Evolutionary conservation across 2,113 vertebrate species (phyloP).

Genomic region (Heterochromis multidens): DNA sequence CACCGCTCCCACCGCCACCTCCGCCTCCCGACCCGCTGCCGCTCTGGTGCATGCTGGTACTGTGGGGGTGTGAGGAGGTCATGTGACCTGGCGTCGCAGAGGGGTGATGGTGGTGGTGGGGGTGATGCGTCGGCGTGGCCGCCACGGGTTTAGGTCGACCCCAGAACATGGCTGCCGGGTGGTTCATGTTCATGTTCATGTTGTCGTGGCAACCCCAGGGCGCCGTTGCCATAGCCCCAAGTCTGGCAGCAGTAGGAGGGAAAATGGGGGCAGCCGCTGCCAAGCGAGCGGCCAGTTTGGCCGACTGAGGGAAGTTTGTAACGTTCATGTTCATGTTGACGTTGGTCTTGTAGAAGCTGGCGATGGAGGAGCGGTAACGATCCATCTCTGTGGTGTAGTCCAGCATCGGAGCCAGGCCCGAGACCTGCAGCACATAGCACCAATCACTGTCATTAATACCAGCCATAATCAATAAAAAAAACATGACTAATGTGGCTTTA

Average conservation of each 20-base stretch:
- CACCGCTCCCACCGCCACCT: conserved; percentile 12
- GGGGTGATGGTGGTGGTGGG: conserved; percentile 50
- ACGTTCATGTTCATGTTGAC: conserved; percentile 83
- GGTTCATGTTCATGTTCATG: conserved; percentile 67
- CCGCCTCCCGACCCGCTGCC: conserved; percentile 28
- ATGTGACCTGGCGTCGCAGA: conserved; percentile 50
- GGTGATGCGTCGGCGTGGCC: conserved; percentile 27
- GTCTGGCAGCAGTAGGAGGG: conserved; percentile 81
- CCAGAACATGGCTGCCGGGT: conserved; percentile 77
- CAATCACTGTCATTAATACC: background rate
- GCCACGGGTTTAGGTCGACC: conserved; percentile 68
- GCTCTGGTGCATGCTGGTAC: conserved; percentile 78
- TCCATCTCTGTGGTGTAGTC: conserved; percentile 95
- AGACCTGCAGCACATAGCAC: conserved; percentile 67
- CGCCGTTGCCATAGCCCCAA: conserved; percentile 72
- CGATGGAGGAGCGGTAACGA: conserved; percentile 90
- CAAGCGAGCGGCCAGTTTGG: conserved; percentile 81
- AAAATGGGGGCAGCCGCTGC: conserved; percentile 87
- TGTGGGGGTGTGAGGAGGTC: conserved; percentile 64
- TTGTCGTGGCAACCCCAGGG: conserved; percentile 89
- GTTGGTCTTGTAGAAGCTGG: conserved; percentile 90
- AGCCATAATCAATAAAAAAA: background rate
- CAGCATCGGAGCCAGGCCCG: conserved; percentile 74
- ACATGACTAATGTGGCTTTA: background rate
- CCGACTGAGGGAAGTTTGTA: conserved; percentile 87